Evolutionary conservation across 2,888 invertebrate species (phyloP).

Genomic region (Hemaris fuciformis): DNA sequence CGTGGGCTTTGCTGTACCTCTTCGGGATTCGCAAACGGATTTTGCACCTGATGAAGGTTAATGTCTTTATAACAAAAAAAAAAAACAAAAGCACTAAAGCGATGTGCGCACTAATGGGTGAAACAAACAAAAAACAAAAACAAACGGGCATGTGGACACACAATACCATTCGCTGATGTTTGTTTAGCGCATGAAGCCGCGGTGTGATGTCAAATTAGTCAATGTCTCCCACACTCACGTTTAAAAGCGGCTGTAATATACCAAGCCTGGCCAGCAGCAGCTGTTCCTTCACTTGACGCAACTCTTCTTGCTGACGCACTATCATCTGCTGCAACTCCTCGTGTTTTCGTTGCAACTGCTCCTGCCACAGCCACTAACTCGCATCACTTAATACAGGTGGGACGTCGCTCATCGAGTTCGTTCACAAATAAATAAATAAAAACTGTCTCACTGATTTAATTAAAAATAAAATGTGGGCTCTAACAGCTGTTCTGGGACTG

Average conservation of each 20-base stretch:
- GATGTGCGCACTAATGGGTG: not conserved
- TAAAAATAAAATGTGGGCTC: not conserved
- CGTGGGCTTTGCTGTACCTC: constrained; percentile 42
- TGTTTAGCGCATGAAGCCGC: not conserved
- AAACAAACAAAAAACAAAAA: not conserved
- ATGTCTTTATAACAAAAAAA: constrained; percentile 3
- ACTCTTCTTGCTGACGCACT: constrained; percentile 91
- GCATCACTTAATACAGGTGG: constrained; percentile 40
- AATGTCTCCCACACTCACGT: constrained; percentile 46
- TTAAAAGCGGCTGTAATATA: constrained; percentile 73
- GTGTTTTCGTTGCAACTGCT: constrained; percentile 89
- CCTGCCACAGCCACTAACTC: constrained; percentile 79
- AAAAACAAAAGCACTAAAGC: not conserved
- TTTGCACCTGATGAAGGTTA: constrained; percentile 42
- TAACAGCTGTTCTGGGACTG: not conserved
- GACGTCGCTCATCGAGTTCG: not conserved
- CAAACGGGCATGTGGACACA: not conserved
- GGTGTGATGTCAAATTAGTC: not conserved
- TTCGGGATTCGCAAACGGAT: constrained; percentile 42
- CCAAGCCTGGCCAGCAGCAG: constrained; percentile 90
- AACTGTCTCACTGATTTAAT: not conserved
- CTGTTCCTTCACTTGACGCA: constrained; percentile 93
- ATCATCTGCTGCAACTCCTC: constrained; percentile 93
- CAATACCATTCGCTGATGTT: not conserved
- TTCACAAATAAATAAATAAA: not conserved